phyloP scores from a whole-genome alignment of 2,113 vertebrate species.

The Propithecus coquereli region DNA sequence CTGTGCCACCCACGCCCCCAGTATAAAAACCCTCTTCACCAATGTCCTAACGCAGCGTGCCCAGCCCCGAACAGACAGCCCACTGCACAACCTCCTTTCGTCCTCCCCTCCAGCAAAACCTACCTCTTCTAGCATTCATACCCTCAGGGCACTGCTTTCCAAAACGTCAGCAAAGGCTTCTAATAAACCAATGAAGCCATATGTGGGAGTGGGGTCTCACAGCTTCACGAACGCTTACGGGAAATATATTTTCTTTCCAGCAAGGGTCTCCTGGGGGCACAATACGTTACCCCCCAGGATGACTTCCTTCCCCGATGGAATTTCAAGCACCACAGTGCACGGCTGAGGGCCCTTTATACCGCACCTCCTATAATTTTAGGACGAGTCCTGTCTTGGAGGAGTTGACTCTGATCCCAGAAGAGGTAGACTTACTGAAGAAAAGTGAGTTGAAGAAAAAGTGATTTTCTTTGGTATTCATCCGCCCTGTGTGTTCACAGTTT shows the following conservation, averaged over 20 bases:
- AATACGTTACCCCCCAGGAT: not conserved
- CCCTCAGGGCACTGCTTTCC: not conserved
- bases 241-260: not conserved
- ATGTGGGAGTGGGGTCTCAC: not conserved
- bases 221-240: not conserved
- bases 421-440: not conserved
- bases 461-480: not conserved
- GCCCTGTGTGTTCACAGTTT: not conserved
- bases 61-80: not conserved
- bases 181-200: not conserved
- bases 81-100: fast-evolving
- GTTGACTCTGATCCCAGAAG: not conserved
- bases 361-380: not conserved
- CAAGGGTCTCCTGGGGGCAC: not conserved
- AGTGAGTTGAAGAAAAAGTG: not conserved
- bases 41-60: not conserved
- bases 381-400: not conserved
- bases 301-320: not conserved
- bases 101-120: not conserved
- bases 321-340: fast-evolving
- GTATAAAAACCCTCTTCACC: not conserved
- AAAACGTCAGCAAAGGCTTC: not conserved
- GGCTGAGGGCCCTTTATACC: not conserved
- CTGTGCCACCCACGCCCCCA: not conserved
- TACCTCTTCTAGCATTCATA: not conserved